phyloP scores from a whole-genome alignment of 2,888 invertebrate genomes.

The Steinernema hermaphroditum region DNA sequence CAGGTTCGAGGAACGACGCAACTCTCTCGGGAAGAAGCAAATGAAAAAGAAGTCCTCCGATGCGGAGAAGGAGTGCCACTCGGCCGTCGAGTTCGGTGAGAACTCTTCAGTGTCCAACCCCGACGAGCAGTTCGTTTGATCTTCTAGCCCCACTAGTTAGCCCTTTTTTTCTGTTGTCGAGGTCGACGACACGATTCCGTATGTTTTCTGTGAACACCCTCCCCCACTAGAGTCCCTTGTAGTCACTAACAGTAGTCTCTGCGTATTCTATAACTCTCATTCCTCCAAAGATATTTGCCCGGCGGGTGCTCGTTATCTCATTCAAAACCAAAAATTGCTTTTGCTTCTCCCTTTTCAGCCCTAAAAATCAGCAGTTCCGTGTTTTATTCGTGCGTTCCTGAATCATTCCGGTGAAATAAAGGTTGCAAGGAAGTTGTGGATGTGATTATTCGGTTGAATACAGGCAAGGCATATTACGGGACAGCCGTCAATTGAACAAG shows the following conservation, averaged over 20 bases:
- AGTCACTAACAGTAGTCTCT: background rate
- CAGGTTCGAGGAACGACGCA: constrained; percentile 42
- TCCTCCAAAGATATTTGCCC: constrained; percentile 18
- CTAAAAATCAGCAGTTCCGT: background rate
- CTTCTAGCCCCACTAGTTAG: background rate
- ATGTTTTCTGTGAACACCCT: constrained; percentile 22
- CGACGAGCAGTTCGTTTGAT: constrained; percentile 25
- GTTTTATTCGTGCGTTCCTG: background rate
- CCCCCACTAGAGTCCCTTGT: background rate
- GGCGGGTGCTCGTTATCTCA: constrained; percentile 11
- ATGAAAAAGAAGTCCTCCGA: constrained; percentile 32
- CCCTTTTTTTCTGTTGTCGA: constrained; percentile 8
- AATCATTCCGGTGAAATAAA: constrained; percentile 24
- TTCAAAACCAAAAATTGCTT: background rate
- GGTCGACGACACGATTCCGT: constrained; percentile 19
- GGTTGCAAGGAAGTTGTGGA: no score
- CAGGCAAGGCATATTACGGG: no score
- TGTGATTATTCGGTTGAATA: no score
- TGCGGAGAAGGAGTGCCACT: constrained; percentile 45
- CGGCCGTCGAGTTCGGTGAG: constrained; percentile 46
- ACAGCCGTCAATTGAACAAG: no score
- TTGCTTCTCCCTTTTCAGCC: background rate
- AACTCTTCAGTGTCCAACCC: constrained; percentile 40
- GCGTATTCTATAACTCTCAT: constrained; percentile 5
- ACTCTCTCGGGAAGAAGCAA: constrained; percentile 42